A percentile compares a stretch with the other conserved stretches of the same genome.
These are phyloP conservation scores for Ptychodera flava DNA, from an alignment of 35 echinoderm and acorn worm genomes.

Conservation along the genomic window DNA sequence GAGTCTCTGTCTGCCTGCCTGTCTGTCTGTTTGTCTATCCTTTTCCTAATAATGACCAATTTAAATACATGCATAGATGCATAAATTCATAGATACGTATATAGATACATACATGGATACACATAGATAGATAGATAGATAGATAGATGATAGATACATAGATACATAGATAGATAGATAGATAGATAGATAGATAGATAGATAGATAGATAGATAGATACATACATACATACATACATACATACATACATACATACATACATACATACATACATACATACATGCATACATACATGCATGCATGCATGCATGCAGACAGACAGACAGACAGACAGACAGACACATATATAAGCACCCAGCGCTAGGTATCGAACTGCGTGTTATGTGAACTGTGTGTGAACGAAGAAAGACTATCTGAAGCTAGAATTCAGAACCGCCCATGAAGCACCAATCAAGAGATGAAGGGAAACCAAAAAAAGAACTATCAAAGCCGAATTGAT, in stretches of 20 bases:
- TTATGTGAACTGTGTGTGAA: too few relatives aligned
- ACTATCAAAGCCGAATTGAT: too few relatives aligned
- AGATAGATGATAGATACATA: not conserved
- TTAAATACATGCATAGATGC: not conserved
- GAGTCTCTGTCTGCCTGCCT: too few relatives aligned
- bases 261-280: not conserved
- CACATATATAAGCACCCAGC: not conserved
- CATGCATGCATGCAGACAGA: not conserved
- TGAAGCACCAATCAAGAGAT: too few relatives aligned
- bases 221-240: not conserved
- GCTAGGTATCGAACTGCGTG: too few relatives aligned
- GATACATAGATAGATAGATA: not conserved
- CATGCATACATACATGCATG: not conserved
- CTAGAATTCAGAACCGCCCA: too few relatives aligned
- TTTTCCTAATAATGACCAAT: not conserved
- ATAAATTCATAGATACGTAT: not conserved
- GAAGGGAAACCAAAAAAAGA: too few relatives aligned
- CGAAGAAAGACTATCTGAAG: too few relatives aligned
- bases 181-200: not conserved
- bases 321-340: not conserved
- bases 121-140: not conserved
- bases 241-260: not conserved
- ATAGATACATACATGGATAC: not conserved
- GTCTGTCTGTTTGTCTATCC: too few relatives aligned
- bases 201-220: not conserved